Evolutionary conservation across 2,113 vertebrate species (phyloP).

Genomic region (Menura novaehollandiae): DNA sequence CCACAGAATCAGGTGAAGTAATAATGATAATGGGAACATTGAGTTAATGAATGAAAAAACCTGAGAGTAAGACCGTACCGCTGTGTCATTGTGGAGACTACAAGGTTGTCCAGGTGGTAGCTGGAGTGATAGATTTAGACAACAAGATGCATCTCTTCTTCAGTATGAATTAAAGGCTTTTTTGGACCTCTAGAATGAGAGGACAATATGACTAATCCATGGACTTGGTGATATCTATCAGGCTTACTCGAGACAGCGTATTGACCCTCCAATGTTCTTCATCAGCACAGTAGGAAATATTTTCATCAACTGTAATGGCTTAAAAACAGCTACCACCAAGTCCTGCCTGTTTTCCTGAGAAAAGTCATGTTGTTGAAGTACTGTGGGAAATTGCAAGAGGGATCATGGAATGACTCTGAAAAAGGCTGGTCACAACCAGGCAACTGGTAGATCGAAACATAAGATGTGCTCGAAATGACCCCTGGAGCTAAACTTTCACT

Average conservation of each 20-base stretch:
- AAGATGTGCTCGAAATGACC: neutral
- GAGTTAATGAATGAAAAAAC: neutral
- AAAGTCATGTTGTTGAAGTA: neutral
- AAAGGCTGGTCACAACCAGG: neutral
- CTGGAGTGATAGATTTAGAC: neutral
- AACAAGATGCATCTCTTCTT: neutral
- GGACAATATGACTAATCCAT: neutral
- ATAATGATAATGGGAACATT: neutral
- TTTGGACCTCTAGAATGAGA: neutral
- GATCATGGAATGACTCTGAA: neutral
- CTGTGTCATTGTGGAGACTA: neutral
- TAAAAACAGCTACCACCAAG: neutral
- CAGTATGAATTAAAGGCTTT: neutral
- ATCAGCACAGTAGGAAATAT: neutral
- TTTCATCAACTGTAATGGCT: neutral
- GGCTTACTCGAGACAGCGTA: neutral
- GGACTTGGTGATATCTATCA: neutral
- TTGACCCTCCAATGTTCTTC: neutral
- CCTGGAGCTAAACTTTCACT: neutral
- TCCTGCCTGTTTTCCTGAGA: neutral
- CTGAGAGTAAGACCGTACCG: neutral
- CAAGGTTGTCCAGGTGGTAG: neutral
- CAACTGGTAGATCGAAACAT: fast-evolving
- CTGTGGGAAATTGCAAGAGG: fast-evolving
- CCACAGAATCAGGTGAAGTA: neutral